Percentiles rank a stretch among this genome's conserved stretches.
These are phyloP conservation scores for Parauchenoglanis punctatus DNA, from an alignment of 2,797 vertebrate genomes.

Conservation along the genomic window DNA sequence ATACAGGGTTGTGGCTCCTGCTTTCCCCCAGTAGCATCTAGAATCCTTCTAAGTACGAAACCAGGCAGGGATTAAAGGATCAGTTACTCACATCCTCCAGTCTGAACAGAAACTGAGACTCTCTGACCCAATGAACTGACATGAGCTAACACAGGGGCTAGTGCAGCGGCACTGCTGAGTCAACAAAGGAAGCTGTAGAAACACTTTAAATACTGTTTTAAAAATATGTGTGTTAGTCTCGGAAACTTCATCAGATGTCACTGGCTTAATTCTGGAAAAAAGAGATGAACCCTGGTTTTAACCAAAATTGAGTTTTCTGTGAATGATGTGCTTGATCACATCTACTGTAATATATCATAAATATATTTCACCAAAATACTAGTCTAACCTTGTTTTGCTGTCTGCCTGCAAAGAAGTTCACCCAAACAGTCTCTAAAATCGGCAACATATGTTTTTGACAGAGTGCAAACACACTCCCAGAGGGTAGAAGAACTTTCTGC, in stretches of 20 bases:
- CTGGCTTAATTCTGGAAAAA: not conserved
- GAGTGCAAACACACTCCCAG: too few species aligned
- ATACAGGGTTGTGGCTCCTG: not conserved
- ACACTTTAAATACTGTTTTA: not conserved
- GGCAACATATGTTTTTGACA: too few species aligned
- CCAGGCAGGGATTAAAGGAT: slow-evolving; percentile 41
- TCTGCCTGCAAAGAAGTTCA: not conserved
- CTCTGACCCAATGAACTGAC: not conserved
- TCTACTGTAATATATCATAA: not conserved
- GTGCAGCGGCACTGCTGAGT: not conserved
- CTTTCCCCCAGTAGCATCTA: not conserved
- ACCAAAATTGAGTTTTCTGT: not conserved
- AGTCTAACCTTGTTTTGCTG: not conserved
- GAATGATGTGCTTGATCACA: not conserved
- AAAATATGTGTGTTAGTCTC: not conserved
- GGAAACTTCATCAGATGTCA: not conserved
- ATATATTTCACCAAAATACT: not conserved
- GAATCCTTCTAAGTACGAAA: not conserved
- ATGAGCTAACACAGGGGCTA: not conserved
- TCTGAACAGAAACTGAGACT: slow-evolving; percentile 28
- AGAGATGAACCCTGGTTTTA: not conserved
- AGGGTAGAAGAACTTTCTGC: too few species aligned
- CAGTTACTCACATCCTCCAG: slow-evolving; percentile 24
- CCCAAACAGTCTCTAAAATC: not conserved
- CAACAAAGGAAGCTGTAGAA: not conserved